A percentile compares a stretch with the other conserved stretches of the same genome.
Evolutionary conservation across 2,797 vertebrate genomes (phyloP).

Genomic region (Vespertilio murinus): DNA sequence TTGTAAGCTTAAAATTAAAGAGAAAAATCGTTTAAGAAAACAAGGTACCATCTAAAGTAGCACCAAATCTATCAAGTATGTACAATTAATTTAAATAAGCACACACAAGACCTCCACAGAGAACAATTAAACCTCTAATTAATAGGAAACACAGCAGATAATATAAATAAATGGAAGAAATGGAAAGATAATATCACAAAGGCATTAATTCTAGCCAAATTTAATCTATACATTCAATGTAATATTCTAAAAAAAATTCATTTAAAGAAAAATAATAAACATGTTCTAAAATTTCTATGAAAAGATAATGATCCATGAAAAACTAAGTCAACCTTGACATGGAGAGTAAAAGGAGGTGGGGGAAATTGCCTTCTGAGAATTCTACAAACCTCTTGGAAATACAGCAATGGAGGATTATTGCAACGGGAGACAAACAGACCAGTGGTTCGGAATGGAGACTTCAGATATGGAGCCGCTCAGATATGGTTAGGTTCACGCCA

Average conservation of each 20-base stretch:
- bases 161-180: not conserved
- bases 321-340: not conserved
- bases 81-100: not conserved
- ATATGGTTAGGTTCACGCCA: not conserved
- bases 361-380: not conserved
- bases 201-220: not conserved
- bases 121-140: not conserved
- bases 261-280: not conserved
- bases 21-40: not conserved
- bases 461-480: not conserved
- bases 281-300: not conserved
- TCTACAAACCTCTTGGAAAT: not conserved
- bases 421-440: not conserved
- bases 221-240: not conserved
- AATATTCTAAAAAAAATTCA: not conserved
- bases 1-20: not conserved
- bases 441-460: not conserved
- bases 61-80: not conserved
- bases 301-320: not conserved
- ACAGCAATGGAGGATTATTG: not conserved
- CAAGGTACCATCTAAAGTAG: not conserved
- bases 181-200: not conserved
- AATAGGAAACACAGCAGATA: not conserved
- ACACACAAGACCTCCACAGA: not conserved
- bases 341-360: not conserved